Evolutionary conservation across 2,797 vertebrate genomes (phyloP).

Genomic region (Paguma larvata): DNA sequence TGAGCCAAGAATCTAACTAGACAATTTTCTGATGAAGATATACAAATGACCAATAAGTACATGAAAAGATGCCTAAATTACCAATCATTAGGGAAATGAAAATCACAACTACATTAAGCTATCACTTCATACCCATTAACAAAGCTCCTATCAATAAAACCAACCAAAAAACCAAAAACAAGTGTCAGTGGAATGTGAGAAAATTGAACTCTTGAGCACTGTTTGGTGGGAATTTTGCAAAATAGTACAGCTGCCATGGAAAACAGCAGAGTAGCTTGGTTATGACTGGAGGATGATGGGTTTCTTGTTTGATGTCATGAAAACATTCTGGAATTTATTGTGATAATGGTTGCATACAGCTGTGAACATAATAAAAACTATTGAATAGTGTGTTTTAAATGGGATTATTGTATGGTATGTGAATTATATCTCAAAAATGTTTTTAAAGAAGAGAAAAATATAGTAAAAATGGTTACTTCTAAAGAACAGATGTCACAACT

Average conservation of each 20-base stretch:
- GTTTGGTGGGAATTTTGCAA: not conserved
- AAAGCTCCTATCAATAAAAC: not conserved
- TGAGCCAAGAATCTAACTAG: not conserved
- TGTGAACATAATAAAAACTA: not conserved
- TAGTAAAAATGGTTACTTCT: not conserved
- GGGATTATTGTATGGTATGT: not conserved
- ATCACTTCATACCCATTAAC: not conserved
- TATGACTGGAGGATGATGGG: not conserved
- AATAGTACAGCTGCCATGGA: not conserved
- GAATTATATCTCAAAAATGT: not conserved
- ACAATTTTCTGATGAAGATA: not conserved
- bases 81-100: not conserved
- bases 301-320: not conserved
- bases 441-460: not conserved
- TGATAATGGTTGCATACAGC: not conserved
- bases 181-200: not conserved
- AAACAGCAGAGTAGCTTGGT: not conserved
- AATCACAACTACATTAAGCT: not conserved
- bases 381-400: not conserved
- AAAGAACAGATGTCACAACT: not conserved
- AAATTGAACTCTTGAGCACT: not conserved
- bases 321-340: not conserved
- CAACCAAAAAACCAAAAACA: not conserved
- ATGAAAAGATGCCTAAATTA: not conserved
- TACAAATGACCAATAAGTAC: not conserved